Percentiles rank a stretch among this genome's conserved stretches.
Evolutionary conservation across 2,113 vertebrate genomes (phyloP).

Genomic region (Myocastor coypus): DNA sequence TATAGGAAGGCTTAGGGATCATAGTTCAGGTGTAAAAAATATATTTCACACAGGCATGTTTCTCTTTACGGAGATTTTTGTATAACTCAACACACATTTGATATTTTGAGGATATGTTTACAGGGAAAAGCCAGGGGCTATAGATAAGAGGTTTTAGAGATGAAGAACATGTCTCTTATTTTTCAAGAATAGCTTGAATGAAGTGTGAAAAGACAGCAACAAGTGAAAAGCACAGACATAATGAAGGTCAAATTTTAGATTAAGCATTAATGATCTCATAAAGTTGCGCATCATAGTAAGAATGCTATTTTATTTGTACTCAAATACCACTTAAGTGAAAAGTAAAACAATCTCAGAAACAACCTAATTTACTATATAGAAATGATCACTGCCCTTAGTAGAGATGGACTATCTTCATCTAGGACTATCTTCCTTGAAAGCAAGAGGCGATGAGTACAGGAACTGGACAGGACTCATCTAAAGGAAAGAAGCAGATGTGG

Average conservation of each 20-base stretch:
- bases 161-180: not conserved
- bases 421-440: not conserved
- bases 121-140: not conserved
- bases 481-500: not conserved
- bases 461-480: not conserved
- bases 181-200: slow-evolving; percentile 49
- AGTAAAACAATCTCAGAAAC: not conserved
- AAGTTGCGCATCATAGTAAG: not conserved
- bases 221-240: not conserved
- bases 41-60: not conserved
- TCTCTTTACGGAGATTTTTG: slow-evolving; percentile 49
- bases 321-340: slow-evolving; percentile 14
- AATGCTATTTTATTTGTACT: not conserved
- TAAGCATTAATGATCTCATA: slow-evolving; percentile 5
- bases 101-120: slow-evolving; percentile 3
- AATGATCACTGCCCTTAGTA: not conserved
- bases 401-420: not conserved
- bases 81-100: not conserved
- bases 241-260: not conserved
- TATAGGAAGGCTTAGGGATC: not conserved
- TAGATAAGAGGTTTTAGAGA: not conserved
- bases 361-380: not conserved
- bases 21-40: not conserved
- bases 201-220: not conserved
- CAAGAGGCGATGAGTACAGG: not conserved